Evolutionary conservation across 2,113 vertebrate species (phyloP).

Genomic region (Ptilorrhoa leucosticta): DNA sequence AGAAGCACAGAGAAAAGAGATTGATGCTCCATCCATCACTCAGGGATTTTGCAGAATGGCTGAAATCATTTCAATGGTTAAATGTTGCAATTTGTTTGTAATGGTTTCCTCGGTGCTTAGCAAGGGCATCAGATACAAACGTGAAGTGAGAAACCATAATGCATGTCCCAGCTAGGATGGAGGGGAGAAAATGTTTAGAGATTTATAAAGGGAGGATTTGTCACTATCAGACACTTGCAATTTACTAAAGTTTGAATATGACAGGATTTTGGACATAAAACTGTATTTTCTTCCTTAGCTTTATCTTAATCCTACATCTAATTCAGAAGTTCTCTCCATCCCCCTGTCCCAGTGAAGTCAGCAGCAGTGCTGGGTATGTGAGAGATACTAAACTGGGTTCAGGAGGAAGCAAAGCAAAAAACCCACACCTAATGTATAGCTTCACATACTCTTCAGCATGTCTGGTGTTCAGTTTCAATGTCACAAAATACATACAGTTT

Average conservation of each 20-base stretch:
- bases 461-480: background rate
- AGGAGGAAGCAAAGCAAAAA: background rate
- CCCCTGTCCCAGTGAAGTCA: background rate
- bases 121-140: background rate
- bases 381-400: background rate
- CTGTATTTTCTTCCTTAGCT: background rate
- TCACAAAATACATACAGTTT: background rate
- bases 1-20: slow-evolving; percentile 2
- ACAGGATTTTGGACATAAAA: background rate
- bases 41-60: background rate
- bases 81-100: background rate
- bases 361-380: background rate
- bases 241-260: background rate
- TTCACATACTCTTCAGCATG: background rate
- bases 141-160: background rate
- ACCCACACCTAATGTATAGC: no score
- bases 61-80: background rate
- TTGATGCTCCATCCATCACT: background rate
- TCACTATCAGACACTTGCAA: background rate
- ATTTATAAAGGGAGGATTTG: background rate
- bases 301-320: background rate
- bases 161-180: background rate
- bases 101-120: background rate
- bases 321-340: background rate
- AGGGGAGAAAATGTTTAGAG: background rate